A percentile compares a stretch with the other conserved stretches of the same genome.
phyloP scores from a whole-genome alignment of 1,140 invertebrate genomes.

The Ceratosolen solmsi region DNA sequence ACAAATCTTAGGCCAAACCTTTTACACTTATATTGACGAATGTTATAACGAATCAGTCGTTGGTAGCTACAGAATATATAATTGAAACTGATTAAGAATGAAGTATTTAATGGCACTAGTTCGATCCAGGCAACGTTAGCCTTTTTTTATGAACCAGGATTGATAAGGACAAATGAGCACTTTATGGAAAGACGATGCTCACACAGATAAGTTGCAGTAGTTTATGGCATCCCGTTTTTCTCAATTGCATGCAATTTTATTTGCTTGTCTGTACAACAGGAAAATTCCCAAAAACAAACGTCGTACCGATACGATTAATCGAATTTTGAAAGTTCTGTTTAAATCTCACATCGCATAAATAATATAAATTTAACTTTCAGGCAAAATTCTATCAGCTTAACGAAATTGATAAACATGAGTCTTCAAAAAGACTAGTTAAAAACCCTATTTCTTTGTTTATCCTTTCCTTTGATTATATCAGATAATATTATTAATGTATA shows the following conservation, averaged over 20 bases:
- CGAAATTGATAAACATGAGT: too few relatives aligned
- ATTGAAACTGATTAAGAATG: constrained; percentile 31
- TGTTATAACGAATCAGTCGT: constrained; percentile 53
- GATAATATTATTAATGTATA: too few relatives aligned
- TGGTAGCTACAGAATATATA: constrained; percentile 52
- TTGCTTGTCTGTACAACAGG: constrained; percentile 58
- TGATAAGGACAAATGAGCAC: neutral
- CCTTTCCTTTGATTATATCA: too few relatives aligned
- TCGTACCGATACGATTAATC: neutral
- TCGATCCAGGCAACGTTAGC: neutral
- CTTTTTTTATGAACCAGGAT: constrained; percentile 44
- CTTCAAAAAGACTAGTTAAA: too few relatives aligned
- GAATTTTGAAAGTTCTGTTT: neutral
- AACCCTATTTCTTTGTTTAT: too few relatives aligned
- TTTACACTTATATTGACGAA: constrained; percentile 55
- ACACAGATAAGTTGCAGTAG: constrained; percentile 63
- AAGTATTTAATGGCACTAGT: constrained; percentile 61
- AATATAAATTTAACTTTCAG: too few relatives aligned
- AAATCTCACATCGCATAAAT: neutral
- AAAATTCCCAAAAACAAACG: constrained; percentile 60
- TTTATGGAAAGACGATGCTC: constrained; percentile 59
- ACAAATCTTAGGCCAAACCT: neutral
- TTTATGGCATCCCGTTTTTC: constrained; percentile 65
- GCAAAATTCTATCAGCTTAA: too few relatives aligned
- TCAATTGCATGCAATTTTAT: constrained; percentile 57